phyloP scores from a whole-genome alignment of 1,140 invertebrate genomes.

The Homalodisca vitripennis region DNA sequence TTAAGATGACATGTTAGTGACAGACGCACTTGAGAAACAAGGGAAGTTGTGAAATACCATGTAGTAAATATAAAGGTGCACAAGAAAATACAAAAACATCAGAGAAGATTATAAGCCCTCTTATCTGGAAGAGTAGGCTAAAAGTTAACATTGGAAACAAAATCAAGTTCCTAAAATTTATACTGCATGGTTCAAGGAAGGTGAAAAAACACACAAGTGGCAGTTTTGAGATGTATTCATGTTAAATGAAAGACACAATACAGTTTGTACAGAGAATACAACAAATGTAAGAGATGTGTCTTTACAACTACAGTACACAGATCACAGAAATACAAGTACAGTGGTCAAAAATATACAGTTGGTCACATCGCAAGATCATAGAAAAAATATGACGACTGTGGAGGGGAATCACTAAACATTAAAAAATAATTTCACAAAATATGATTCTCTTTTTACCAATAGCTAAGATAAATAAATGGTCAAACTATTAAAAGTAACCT shows the following conservation, averaged over 20 bases:
- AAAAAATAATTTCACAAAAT: not conserved
- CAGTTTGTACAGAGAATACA: not conserved
- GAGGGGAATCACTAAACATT: not conserved
- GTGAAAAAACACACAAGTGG: not conserved
- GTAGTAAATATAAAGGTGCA: too few species aligned
- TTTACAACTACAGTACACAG: not conserved
- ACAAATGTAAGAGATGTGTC: not conserved
- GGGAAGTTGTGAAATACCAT: too few species aligned
- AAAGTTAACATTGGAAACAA: too few species aligned
- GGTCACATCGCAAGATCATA: not conserved
- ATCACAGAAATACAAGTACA: not conserved
- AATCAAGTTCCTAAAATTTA: too few species aligned
- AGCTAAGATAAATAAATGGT: not conserved
- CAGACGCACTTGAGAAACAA: too few species aligned
- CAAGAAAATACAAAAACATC: too few species aligned
- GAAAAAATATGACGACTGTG: not conserved
- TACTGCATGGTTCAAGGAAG: too few species aligned
- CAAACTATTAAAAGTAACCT: not conserved
- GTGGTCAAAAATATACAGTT: not conserved
- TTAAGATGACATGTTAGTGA: too few species aligned
- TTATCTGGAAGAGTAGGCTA: too few species aligned
- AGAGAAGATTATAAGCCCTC: too few species aligned
- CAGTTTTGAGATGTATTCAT: not conserved
- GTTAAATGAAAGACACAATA: not conserved
- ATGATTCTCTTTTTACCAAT: not conserved